Evolutionary conservation across 2,113 vertebrate genomes (phyloP), one percentile per base, ranked within the genome.

Genomic region (Pachyramphus minor): DNA sequence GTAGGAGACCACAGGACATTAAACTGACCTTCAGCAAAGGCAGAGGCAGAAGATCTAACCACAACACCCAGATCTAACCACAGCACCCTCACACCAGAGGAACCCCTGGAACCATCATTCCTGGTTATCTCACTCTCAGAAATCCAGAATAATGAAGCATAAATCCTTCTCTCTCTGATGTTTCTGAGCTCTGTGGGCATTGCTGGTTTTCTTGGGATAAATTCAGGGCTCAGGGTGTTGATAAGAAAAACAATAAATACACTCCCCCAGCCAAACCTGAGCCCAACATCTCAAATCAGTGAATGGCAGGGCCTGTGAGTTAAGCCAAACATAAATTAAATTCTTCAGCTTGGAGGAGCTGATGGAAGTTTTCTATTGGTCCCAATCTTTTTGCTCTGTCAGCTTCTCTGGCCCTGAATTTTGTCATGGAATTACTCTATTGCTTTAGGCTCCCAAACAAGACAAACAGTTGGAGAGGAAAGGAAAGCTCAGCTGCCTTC

Each of bases 361-460:
- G 75, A 52, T 62, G 47, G 17, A 72, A 56, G 39, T 66, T 45
- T 69, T 63, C 45, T 63, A 4, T 31, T 52, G 37, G 59, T 83
- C 18, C 7, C 31, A 4, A 35, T 16, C 27, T 84, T 92, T 96
- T 87, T 80, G 81, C 94, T 82, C 55, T 6, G 50, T 92, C 95
- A 92, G 92, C 86, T 94, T 93, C 75, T 47, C 63, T 45, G 17
- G 74, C 55, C 42, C 63, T 44, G 74, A 87, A 15, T 87, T 77
- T 95, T 96, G 93, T 95, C 79, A 60, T 89, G 88, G 92, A 93
- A 82, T 91, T 22, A 9, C 27, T 60, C 39, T 95, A 78, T 91
- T 92, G 91, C 89, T 95, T 94, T 93, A 95, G 93, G 93, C 91
- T 95, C 81, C 78, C 37, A 30, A 87, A 84, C 77, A 94, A 92